Evolutionary conservation across 1,140 invertebrate species (phyloP).

Genomic region (Bombus polaris): DNA sequence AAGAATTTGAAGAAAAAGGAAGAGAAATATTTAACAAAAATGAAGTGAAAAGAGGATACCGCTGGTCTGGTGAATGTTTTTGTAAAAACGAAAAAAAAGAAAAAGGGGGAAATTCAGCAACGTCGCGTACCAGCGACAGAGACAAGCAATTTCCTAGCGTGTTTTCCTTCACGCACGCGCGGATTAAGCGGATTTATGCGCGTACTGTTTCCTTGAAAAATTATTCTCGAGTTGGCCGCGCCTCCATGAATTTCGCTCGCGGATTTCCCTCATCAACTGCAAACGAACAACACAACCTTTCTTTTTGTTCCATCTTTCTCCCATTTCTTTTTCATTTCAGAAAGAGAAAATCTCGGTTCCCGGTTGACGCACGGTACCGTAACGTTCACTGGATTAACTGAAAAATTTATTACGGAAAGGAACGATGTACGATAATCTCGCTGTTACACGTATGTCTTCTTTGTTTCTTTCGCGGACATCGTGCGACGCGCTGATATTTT

Average conservation of each 20-base stretch:
- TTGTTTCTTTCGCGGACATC: neutral
- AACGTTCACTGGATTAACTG: constrained; percentile 4
- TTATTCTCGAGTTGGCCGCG: neutral
- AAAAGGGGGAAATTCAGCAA: neutral
- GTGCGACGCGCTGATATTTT: too few relatives aligned
- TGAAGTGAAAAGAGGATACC: neutral
- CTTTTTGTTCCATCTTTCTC: neutral
- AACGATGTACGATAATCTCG: neutral
- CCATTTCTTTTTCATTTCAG: neutral
- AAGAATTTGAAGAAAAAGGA: neutral
- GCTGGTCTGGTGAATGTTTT: neutral
- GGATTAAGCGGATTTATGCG: neutral
- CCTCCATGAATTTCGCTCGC: neutral
- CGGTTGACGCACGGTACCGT: neutral
- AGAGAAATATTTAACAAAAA: neutral
- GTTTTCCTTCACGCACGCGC: neutral
- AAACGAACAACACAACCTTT: neutral
- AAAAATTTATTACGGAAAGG: neutral
- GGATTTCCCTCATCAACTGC: constrained; percentile 10
- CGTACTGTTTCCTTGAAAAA: constrained; percentile 9
- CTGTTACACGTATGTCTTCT: neutral
- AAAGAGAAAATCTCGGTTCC: neutral
- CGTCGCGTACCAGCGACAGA: neutral
- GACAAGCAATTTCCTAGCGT: neutral
- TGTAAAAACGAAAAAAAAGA: too few relatives aligned